phyloP scores from a whole-genome alignment of 2,888 invertebrate genomes.

The Pyralis farinalis region DNA sequence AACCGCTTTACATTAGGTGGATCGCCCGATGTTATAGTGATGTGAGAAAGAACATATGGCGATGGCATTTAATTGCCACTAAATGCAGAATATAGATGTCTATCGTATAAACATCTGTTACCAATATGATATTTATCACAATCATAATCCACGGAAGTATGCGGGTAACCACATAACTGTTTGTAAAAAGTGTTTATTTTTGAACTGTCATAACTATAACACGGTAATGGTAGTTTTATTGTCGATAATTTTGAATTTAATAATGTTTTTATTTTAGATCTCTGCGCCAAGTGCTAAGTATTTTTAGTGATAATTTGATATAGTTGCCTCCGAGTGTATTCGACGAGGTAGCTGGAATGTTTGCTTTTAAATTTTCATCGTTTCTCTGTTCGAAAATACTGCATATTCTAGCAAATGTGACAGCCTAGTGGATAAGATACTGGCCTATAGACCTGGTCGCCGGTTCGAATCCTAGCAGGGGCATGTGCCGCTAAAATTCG shows the following conservation, averaged over 20 bases:
- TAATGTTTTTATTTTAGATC: constrained; percentile 52
- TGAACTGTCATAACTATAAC: constrained; percentile 35
- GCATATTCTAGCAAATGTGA: no score
- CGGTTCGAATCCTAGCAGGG: no score
- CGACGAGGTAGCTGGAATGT: neutral
- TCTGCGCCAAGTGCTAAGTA: constrained; percentile 43
- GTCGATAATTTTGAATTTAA: constrained; percentile 52
- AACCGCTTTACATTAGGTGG: no score
- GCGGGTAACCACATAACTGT: neutral
- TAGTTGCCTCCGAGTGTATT: neutral
- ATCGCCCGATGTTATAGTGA: no score
- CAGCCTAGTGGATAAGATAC: no score
- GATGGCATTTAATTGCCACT: no score
- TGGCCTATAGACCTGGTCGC: no score
- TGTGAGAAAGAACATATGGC: no score
- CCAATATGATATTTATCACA: neutral
- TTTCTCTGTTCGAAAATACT: no score
- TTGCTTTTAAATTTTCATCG: neutral
- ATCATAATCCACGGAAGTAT: neutral
- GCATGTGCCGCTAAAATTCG: no score
- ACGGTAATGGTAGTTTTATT: constrained; percentile 40
- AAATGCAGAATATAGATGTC: no score
- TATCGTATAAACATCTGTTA: no score
- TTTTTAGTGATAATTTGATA: constrained; percentile 14
- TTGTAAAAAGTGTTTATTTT: constrained; percentile 23